Conservation (phyloP, 1,140 invertebrate species). For the Heterodera carotae region DNA sequence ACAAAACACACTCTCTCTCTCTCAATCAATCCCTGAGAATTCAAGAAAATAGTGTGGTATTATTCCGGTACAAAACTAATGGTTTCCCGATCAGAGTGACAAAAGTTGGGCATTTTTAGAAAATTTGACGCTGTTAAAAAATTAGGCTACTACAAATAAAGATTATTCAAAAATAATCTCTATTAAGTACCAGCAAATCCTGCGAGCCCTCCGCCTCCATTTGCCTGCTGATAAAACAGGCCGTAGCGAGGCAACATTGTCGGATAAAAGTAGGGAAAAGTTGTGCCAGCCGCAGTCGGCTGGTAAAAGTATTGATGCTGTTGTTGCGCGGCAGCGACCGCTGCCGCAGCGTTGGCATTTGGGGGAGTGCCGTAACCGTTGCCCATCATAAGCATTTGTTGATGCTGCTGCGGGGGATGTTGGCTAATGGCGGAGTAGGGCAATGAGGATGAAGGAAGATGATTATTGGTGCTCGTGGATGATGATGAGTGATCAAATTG, state of each 20-base stretch:
- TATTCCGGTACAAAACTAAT: too few species aligned
- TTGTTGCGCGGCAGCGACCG: not conserved
- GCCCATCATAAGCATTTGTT: not conserved
- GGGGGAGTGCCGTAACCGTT: not conserved
- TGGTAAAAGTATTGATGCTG: conserved; percentile 4
- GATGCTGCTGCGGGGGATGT: not conserved
- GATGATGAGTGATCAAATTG: not conserved
- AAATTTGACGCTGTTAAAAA: too few species aligned
- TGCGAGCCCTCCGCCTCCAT: not conserved
- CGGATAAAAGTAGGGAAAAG: conserved; percentile 11
- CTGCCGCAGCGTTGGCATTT: not conserved
- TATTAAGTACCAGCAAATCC: not conserved
- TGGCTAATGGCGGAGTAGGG: not conserved
- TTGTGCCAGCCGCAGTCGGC: not conserved
- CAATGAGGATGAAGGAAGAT: not conserved
- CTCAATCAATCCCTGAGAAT: too few species aligned
- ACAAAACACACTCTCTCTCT: too few species aligned
- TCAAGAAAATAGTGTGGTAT: too few species aligned
- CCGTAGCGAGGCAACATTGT: conserved; percentile 9
- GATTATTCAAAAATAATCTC: not conserved
- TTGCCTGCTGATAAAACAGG: not conserved
- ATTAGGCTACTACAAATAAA: not conserved
- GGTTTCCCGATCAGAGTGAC: too few species aligned
- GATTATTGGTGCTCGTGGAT: not conserved
- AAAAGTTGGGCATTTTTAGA: too few species aligned